A percentile compares a stretch with the other conserved stretches of the same genome.
phyloP scores from a whole-genome alignment of 2,797 vertebrate species.

The Nyctalus aviator region DNA sequence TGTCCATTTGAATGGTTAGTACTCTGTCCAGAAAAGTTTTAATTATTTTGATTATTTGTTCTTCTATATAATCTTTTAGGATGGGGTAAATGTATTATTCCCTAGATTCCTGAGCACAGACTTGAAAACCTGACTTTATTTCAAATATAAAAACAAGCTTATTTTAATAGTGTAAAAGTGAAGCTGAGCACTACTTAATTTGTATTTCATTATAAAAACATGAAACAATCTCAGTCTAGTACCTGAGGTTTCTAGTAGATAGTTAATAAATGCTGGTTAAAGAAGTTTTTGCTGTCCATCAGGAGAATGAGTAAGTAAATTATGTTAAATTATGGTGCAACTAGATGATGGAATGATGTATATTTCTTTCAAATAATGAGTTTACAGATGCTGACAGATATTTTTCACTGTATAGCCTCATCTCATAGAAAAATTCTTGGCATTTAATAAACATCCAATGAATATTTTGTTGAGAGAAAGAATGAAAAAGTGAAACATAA shows the following conservation, averaged over 20 bases:
- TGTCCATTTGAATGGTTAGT: not conserved
- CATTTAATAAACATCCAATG: slow-evolving; percentile 47
- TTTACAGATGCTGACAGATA: not conserved
- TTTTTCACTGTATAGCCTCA: not conserved
- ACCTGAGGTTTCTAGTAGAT: not conserved
- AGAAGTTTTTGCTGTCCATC: slow-evolving; percentile 25
- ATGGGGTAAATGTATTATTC: not conserved
- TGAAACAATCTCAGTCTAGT: not conserved
- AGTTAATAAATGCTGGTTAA: not conserved
- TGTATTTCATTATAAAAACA: not conserved
- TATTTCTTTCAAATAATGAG: slow-evolving; percentile 51
- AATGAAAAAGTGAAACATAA: slow-evolving; percentile 56
- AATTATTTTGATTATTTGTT: slow-evolving; percentile 58
- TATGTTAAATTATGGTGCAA: not conserved
- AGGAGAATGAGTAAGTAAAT: slow-evolving; percentile 7
- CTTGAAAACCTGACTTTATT: not conserved
- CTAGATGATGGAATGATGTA: slow-evolving; percentile 4
- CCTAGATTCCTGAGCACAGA: not conserved
- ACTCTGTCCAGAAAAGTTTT: not conserved
- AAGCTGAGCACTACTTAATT: slow-evolving; percentile 16
- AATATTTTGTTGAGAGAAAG: slow-evolving; percentile 30
- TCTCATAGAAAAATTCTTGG: slow-evolving; percentile 29
- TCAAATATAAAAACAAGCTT: slow-evolving; percentile 1
- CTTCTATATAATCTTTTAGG: not conserved
- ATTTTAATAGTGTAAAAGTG: not conserved